phyloP scores from a whole-genome alignment of 2,888 invertebrate genomes.

The Troides oblongomaculatus region DNA sequence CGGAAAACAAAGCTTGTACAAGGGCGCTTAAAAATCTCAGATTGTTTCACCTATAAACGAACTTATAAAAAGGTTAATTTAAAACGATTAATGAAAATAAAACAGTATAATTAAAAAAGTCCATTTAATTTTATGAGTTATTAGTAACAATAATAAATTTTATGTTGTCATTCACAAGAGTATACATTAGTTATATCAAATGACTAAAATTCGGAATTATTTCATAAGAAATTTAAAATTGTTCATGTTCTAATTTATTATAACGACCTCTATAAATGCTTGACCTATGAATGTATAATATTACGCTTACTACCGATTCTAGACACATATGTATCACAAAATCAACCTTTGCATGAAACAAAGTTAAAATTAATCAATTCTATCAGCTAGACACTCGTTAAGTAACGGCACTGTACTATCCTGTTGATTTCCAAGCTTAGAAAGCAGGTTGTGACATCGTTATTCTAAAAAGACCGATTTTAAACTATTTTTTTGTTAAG shows the following conservation, averaged over 20 bases:
- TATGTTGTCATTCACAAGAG: neutral
- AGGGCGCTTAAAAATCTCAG: conserved; percentile 42
- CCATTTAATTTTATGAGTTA: neutral
- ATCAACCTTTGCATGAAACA: neutral
- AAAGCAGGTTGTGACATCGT: conserved; percentile 1
- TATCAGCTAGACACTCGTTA: neutral
- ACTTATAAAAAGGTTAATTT: conserved; percentile 29
- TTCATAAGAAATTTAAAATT: neutral
- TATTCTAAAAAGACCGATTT: neutral
- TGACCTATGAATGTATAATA: neutral
- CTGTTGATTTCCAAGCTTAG: neutral
- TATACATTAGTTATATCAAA: neutral
- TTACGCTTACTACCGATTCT: neutral
- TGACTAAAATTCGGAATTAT: neutral
- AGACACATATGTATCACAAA: neutral
- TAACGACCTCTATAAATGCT: neutral
- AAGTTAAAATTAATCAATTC: neutral
- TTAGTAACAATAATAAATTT: neutral
- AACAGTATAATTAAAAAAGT: neutral
- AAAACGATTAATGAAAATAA: conserved; percentile 1
- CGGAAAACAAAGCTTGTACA: conserved; percentile 42
- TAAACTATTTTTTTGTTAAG: neutral
- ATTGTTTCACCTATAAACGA: conserved; percentile 41
- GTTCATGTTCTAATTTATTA: neutral
- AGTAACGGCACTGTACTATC: neutral